Conservation (phyloP, 2,888 invertebrate species). For the Cordilura impudica region DNA sequence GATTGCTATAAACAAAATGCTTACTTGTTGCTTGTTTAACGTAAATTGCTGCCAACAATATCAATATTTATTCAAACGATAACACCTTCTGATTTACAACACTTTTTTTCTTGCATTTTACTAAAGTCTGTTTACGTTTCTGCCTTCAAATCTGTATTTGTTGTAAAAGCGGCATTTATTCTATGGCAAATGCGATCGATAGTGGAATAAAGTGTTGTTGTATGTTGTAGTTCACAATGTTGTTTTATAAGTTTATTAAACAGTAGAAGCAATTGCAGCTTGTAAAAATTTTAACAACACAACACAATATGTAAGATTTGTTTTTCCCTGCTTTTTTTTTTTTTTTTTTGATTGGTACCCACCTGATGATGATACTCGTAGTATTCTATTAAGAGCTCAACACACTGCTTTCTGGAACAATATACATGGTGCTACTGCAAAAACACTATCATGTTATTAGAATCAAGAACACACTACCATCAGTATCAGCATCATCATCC, state of each 20-base stretch:
- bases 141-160: not conserved
- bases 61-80: slow-evolving; percentile 77
- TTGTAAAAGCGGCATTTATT: not conserved
- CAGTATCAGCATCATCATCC: slow-evolving; percentile 28
- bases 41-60: slow-evolving; percentile 65
- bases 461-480: slow-evolving; percentile 13
- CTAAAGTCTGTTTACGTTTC: not conserved
- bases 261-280: slow-evolving; percentile 13
- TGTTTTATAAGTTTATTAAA: not conserved
- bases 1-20: slow-evolving; percentile 44
- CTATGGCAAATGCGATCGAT: slow-evolving; percentile 61
- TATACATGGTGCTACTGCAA: slow-evolving; percentile 69
- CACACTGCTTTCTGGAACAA: slow-evolving; percentile 66
- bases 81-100: slow-evolving; percentile 75
- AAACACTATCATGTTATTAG: slow-evolving; percentile 35
- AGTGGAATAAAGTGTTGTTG: slow-evolving; percentile 64
- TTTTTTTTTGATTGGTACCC: not conserved
- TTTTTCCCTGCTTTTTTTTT: not conserved
- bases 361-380: too few species aligned
- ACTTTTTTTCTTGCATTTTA: not conserved
- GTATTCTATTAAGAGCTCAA: slow-evolving; percentile 75
- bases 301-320: not conserved
- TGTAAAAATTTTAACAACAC: slow-evolving; percentile 9
- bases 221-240: not conserved
- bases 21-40: slow-evolving; percentile 52